phyloP scores from a whole-genome alignment of 2,888 invertebrate species.

The Parnassius mnemosyne region DNA sequence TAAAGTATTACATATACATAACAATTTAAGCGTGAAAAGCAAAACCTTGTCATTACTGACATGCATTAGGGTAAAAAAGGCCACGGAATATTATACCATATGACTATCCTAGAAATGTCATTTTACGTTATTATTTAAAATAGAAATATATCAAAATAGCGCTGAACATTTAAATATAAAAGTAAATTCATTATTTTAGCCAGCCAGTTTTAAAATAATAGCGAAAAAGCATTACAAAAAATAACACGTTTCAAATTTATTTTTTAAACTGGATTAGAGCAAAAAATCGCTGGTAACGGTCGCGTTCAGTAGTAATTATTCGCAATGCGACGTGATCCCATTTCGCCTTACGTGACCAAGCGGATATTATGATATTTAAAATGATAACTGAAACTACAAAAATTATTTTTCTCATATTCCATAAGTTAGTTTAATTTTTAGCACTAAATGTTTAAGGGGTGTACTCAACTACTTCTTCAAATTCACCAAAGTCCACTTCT shows the following conservation, averaged over 20 bases:
- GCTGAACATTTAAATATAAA: neutral
- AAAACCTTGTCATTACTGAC: too few relatives aligned
- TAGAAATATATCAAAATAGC: neutral
- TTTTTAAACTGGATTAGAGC: constrained; percentile 57
- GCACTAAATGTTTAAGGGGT: too few relatives aligned
- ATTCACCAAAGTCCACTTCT: too few relatives aligned
- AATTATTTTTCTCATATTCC: too few relatives aligned
- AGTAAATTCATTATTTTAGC: constrained; percentile 6
- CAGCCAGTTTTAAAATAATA: neutral
- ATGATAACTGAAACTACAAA: too few relatives aligned
- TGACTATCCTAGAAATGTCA: too few relatives aligned
- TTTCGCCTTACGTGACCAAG: constrained; percentile 64
- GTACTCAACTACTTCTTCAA: too few relatives aligned
- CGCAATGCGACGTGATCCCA: constrained; percentile 71
- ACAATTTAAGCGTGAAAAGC: too few relatives aligned
- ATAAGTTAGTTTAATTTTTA: too few relatives aligned
- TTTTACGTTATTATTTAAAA: neutral
- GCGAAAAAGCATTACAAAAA: constrained; percentile 29
- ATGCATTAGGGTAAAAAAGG: too few relatives aligned
- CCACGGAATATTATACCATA: too few relatives aligned
- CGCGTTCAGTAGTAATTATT: constrained; percentile 64
- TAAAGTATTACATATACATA: too few relatives aligned
- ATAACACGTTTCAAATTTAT: constrained; percentile 56
- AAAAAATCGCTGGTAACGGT: constrained; percentile 47
- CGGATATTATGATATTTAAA: constrained; percentile 39